Percentiles rank a stretch among this genome's conserved stretches.
These are phyloP conservation scores for Aleiodes leptofemur DNA, from an alignment of 2,888 invertebrate species.

Conservation along the genomic window DNA sequence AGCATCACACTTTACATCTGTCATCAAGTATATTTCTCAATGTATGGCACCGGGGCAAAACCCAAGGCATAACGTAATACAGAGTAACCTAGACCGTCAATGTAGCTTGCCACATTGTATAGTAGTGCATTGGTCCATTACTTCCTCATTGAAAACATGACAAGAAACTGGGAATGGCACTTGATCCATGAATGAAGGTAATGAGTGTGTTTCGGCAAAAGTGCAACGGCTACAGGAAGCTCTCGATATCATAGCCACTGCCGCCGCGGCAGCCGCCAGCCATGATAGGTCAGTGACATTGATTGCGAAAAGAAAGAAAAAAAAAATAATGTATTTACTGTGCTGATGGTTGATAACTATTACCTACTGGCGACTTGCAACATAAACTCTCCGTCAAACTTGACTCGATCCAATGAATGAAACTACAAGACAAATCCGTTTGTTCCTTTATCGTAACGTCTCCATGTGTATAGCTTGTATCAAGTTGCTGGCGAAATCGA, in stretches of 20 bases:
- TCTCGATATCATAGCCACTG: not conserved
- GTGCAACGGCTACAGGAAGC: too few species aligned
- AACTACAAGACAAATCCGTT: not conserved
- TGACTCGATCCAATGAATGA: not conserved
- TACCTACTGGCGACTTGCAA: not conserved
- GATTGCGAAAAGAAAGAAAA: constrained; percentile 60
- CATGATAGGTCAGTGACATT: constrained; percentile 64
- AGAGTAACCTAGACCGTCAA: constrained; percentile 28
- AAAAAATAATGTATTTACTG: not conserved
- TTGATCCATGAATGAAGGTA: too few species aligned
- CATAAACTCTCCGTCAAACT: not conserved
- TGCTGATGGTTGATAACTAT: too few species aligned
- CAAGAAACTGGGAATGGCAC: not conserved
- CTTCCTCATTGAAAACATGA: not conserved
- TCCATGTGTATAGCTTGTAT: not conserved
- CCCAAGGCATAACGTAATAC: not conserved
- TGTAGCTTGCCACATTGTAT: not conserved
- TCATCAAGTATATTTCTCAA: too few species aligned
- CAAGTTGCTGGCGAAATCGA: constrained; percentile 4
- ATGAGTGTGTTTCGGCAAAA: too few species aligned
- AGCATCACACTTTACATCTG: too few species aligned
- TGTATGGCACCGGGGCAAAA: too few species aligned
- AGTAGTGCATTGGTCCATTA: constrained; percentile 1
- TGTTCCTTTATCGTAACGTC: not conserved
- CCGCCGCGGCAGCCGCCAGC: not conserved